Evolutionary conservation across 2,888 invertebrate species (phyloP), one percentile per base, ranked within the genome.

Genomic region (Notodonta ziczac): DNA sequence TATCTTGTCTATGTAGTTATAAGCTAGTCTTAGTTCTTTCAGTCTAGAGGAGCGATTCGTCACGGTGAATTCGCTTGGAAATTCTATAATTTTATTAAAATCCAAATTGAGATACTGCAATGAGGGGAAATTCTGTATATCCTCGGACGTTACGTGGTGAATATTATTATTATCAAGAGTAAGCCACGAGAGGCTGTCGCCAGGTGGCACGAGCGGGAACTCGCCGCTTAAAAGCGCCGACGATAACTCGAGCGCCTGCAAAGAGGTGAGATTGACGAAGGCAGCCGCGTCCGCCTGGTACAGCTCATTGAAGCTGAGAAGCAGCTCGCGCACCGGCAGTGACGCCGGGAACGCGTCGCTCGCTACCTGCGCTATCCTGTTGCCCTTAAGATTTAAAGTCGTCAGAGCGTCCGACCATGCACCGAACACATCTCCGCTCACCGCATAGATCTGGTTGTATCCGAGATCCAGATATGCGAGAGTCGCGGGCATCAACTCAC

Each of bases 241-340:
- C 46, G 97, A 97, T 39, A 98, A 91, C 84, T 98, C 98, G 14
- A 98, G 91, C 68, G 96, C 96, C 81, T 96, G 96, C 57, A 98
- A 95, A 32, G 94, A 91, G 6, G 96, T 95, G 32, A 97, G 93
- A 63, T 96, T 96, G 39, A 94, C 89, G 79, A 98, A 97, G 5
- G 76, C 70, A 0, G 95, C 94, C 0, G 95, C 94, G 74, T 97
- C 96, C 58, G 98, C 94, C 68, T 95, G 95, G 63, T 95, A 95
- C 57, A 98, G 94, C 70, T 97, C 96, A 83, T 98, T 98, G 84
- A 98, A 98, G 74, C 98, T 97, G 58, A 98, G 90, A 80, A 97
- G 96, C 13, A 98, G 94, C 86, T 98, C 98, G 63, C 96, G 96
- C 62, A 98, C 93, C 66, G 96, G 95, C 12, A 95, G 94, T n/a